Base-by-base conservation (phyloP, 2,888 invertebrate genomes). In the Ophion ventricosus region DNA sequence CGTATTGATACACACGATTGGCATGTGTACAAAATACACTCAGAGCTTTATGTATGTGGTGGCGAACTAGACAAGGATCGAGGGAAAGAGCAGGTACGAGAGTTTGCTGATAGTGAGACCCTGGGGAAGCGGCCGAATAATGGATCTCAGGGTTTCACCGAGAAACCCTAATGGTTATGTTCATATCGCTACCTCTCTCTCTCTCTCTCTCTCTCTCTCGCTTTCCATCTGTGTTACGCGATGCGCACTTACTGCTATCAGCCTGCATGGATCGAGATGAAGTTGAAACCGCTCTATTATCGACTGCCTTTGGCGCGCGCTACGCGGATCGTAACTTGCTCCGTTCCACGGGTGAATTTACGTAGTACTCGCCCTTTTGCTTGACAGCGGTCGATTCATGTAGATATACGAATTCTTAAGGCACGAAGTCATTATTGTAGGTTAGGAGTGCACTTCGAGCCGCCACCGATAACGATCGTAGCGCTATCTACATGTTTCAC, bases 31-130 rank as follows among this genome's bases (percentile, higher is more conserved):
- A 20, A 66, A 4, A 66, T 66, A 43, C 2, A 66, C n/a, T 43
- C 14, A 43, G 17, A 8, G 29, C 35, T n/a, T n/a, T 49, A 17
- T 14, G 17, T 14, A 49, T 49, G 17, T 43, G 23, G 23, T 43
- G 20, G 70, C 56, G 40, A 61, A 35, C 29, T 76, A 54, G 40
- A 56, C 75, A 66, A 66, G 35, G 20, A 76, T 40, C 35, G 75
- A 40, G 25, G 25, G 29, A 56, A 56, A 66, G 17, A 29, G 26
- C 20, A 35, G 57, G 29, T 57, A 57, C n/a, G 57, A 35, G 61
- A 80, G 40, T n/a, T 56, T 80, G 56, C 26, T 57, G 61, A 76
- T 78, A 61, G 77, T 29, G 77, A 69, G 61, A 56, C 59, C 54
- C 67, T 25, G 20, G 59, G 29, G 59, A 77, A 49, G 77, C 59